Conservation (phyloP, 2,113 vertebrate genomes). For the Nyctereutes procyonoides region DNA sequence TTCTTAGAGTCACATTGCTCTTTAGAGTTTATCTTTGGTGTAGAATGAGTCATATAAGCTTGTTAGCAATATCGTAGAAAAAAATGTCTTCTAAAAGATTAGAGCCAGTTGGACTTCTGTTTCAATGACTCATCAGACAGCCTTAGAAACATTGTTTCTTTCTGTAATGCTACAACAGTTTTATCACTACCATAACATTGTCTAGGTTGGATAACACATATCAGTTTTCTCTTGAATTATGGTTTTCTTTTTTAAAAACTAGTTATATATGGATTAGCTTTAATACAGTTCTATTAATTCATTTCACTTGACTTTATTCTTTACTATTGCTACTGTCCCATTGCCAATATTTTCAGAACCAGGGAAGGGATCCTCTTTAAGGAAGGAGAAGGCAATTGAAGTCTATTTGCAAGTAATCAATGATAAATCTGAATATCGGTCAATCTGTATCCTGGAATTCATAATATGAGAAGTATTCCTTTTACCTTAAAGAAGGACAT, state of each 20-base stretch:
- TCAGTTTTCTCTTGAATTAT: conserved; percentile 21
- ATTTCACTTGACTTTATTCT: neutral
- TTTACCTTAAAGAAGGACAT: neutral
- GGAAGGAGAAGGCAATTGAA: neutral
- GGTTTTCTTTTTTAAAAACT: conserved; percentile 24
- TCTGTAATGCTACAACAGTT: neutral
- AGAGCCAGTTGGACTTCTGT: conserved; percentile 6
- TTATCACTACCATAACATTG: neutral
- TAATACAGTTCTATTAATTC: neutral
- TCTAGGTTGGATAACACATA: neutral
- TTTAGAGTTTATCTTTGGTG: neutral
- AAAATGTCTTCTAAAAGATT: conserved; percentile 9
- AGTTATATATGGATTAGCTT: neutral
- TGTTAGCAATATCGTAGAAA: neutral
- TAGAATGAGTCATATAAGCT: conserved; percentile 9
- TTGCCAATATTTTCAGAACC: neutral
- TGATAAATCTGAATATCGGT: neutral
- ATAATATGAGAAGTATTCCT: neutral
- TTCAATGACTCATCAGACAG: neutral
- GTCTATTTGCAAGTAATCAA: neutral
- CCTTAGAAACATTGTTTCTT: neutral
- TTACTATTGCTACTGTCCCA: neutral
- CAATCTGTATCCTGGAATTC: neutral
- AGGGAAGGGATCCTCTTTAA: neutral
- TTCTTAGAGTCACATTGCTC: conserved; percentile 5